Conservation (phyloP, 2,797 vertebrate species). For the Myotis vivesi region DNA sequence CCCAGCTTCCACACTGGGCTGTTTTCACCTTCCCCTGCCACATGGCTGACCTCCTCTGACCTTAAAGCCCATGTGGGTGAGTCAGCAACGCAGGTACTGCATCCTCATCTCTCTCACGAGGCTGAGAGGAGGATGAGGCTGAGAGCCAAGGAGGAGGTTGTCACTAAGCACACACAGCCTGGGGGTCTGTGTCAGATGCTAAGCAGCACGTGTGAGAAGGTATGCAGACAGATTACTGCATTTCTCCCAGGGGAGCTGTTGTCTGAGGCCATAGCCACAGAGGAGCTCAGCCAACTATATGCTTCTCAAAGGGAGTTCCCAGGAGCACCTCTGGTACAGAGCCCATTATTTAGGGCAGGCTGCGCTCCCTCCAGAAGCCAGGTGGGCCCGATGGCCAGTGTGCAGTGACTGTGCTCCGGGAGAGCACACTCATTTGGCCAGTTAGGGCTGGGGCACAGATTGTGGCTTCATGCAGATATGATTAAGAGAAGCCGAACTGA, state of each 20-base stretch:
- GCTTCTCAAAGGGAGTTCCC: neutral
- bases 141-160: neutral
- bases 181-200: neutral
- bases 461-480: neutral
- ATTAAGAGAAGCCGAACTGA: neutral
- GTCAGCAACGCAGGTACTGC: no score
- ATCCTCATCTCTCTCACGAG: neutral
- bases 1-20: rapidly evolving
- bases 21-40: neutral
- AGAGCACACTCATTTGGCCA: neutral
- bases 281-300: neutral
- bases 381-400: neutral
- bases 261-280: rapidly evolving
- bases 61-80: neutral
- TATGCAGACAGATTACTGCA: rapidly evolving
- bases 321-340: neutral
- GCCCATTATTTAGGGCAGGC: neutral
- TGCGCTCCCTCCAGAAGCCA: neutral
- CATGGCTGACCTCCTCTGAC: neutral
- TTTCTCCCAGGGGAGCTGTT: neutral
- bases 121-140: neutral
- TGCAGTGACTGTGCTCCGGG: neutral
- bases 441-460: neutral
- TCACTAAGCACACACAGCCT: rapidly evolving
- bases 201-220: neutral